phyloP scores from a whole-genome alignment of 2,797 vertebrate genomes.

The Agapornis canus region DNA sequence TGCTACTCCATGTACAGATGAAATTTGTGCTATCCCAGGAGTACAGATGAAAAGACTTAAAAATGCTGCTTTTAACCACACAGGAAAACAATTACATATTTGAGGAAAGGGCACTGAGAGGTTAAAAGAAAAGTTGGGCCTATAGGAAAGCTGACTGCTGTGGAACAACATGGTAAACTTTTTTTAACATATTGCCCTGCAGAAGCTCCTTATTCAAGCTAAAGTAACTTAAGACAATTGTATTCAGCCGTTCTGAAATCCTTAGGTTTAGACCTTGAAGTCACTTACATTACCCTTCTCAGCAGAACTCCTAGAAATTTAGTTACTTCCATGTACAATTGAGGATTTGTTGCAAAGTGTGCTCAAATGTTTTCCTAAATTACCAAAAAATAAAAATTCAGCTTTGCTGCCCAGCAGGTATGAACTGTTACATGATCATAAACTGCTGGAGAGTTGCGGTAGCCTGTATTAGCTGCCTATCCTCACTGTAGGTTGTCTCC shows the following conservation, averaged over 20 bases:
- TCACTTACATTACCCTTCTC: neutral
- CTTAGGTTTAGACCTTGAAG: constrained; percentile 7
- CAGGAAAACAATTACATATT: constrained; percentile 67
- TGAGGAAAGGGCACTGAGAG: constrained; percentile 48
- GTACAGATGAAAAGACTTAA: constrained; percentile 44
- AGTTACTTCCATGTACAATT: rapidly evolving
- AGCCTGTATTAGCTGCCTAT: neutral
- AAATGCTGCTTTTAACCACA: constrained; percentile 56
- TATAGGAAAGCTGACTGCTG: constrained; percentile 41
- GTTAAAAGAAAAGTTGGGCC: constrained; percentile 53
- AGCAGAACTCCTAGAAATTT: neutral
- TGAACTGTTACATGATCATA: neutral
- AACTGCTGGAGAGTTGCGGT: neutral
- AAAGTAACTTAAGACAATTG: constrained; percentile 16
- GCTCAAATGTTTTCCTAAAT: neutral
- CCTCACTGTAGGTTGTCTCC: neutral
- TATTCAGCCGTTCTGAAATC: constrained; percentile 3
- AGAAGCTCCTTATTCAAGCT: constrained; percentile 19
- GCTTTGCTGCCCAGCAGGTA: neutral
- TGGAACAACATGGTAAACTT: constrained; percentile 37
- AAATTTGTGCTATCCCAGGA: constrained; percentile 36
- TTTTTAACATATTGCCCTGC: constrained; percentile 19
- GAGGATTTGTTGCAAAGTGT: rapidly evolving
- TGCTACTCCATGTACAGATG: neutral
- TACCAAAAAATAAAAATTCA: neutral